A percentile compares a stretch with the other conserved stretches of the same genome.
Evolutionary conservation across 53 echinoderm and acorn worm species (phyloP).

Genomic region (Crossaster papposus): DNA sequence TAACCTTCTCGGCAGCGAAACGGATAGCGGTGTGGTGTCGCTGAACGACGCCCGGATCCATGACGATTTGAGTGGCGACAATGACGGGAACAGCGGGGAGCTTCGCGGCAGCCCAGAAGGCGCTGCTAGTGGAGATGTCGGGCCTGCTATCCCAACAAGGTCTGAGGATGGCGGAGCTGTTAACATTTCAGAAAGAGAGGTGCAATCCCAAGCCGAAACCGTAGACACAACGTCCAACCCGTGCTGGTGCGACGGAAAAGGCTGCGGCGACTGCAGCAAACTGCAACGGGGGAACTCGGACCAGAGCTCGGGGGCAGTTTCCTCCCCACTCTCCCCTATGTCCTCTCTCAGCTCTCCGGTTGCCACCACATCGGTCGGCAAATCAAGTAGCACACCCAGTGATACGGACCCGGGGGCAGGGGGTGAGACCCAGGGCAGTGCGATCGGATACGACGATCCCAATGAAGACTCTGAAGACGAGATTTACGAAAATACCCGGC

Average conservation of each 20-base stretch:
- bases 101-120: constrained; percentile 69
- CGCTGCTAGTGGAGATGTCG: neutral
- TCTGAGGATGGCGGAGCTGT: constrained; percentile 17
- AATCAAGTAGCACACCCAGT: constrained; percentile 47
- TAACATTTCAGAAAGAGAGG: constrained; percentile 14
- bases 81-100: constrained; percentile 44
- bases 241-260: constrained; percentile 28
- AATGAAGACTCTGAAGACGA: constrained; percentile 62
- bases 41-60: constrained; percentile 76
- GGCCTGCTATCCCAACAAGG: constrained; percentile 19
- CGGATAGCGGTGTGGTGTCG: constrained; percentile 93
- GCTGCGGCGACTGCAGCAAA: constrained; percentile 47
- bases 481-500: constrained; percentile 62
- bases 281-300: constrained; percentile 42
- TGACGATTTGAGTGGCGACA: constrained; percentile 72
- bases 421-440: constrained; percentile 31
- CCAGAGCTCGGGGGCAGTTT: constrained; percentile 30
- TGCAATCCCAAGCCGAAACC: constrained; percentile 18
- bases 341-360: constrained; percentile 59
- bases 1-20: constrained; percentile 86
- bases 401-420: constrained; percentile 41
- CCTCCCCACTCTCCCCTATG: constrained; percentile 40
- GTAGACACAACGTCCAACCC: neutral
- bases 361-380: constrained; percentile 9
- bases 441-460: constrained; percentile 27